These are phyloP conservation scores for Tyto alba DNA, from an alignment of 2,113 vertebrate genomes.

Conservation along the genomic window DNA sequence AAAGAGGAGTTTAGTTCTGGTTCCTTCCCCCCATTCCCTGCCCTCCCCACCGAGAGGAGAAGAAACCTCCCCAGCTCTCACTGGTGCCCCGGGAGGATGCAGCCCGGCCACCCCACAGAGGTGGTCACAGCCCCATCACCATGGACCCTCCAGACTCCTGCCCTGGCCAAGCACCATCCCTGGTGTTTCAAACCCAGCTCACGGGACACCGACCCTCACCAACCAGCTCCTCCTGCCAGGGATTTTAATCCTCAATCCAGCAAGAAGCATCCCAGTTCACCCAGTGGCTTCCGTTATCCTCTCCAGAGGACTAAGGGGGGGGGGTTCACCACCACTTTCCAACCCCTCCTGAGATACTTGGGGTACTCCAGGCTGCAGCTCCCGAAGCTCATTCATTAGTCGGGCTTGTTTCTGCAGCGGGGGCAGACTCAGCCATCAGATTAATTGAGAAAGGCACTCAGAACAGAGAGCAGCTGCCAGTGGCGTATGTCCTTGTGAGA, in stretches of 20 bases:
- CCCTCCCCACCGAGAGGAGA: background rate
- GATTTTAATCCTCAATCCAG: background rate
- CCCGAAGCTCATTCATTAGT: background rate
- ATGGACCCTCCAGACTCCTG: rapidly evolving
- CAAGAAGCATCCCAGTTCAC: background rate
- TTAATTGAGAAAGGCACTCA: background rate
- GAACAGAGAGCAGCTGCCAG: constrained; percentile 49
- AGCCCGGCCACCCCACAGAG: background rate
- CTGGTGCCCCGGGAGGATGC: background rate
- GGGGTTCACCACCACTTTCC: background rate
- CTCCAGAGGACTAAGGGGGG: background rate
- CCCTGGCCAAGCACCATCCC: rapidly evolving
- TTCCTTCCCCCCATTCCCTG: background rate
- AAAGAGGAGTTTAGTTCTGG: constrained; percentile 48
- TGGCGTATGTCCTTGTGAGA: constrained; percentile 20
- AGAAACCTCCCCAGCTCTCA: background rate
- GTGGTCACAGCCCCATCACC: background rate
- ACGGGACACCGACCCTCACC: background rate
- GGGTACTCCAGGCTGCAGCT: background rate
- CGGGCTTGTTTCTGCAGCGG: background rate
- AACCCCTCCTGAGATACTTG: background rate
- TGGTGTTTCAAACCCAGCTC: background rate
- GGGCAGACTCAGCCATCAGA: background rate
- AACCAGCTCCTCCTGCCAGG: background rate
- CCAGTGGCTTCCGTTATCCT: background rate